phyloP scores from a whole-genome alignment of 2,888 invertebrate genomes.

The Tupiocoris notatus region DNA sequence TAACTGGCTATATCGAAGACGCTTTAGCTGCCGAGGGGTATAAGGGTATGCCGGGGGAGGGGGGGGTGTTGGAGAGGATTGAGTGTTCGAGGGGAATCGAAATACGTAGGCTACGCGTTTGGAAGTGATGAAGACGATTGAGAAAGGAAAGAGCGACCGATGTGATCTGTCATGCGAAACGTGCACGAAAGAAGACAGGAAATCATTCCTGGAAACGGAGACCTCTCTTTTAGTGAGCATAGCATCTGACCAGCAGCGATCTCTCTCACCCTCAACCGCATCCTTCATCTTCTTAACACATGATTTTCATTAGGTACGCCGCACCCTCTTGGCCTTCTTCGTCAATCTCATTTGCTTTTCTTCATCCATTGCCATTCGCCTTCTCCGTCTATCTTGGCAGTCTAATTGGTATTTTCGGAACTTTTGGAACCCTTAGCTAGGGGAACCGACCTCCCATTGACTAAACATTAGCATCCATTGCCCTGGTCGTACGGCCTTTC shows the following conservation, averaged over 20 bases:
- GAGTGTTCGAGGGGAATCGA: too few relatives aligned
- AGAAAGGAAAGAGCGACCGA: neutral
- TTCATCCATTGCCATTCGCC: neutral
- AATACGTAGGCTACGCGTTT: too few relatives aligned
- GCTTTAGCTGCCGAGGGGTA: too few relatives aligned
- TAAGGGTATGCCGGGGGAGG: too few relatives aligned
- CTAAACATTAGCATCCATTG: too few relatives aligned
- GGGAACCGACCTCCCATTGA: too few relatives aligned
- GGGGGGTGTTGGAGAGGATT: too few relatives aligned
- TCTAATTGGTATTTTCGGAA: neutral
- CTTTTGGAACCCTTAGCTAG: neutral
- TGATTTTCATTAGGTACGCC: slow-evolving; percentile 36
- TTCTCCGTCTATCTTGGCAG: neutral
- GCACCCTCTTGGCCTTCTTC: neutral
- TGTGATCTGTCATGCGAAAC: neutral
- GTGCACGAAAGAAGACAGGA: slow-evolving; percentile 15
- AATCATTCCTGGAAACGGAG: slow-evolving; percentile 36
- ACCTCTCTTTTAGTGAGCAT: neutral
- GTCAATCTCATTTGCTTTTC: too few relatives aligned
- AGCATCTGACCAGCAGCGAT: slow-evolving; percentile 13
- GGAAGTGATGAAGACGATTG: neutral
- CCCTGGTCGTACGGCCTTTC: neutral
- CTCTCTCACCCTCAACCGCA: slow-evolving; percentile 9
- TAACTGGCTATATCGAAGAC: too few relatives aligned
- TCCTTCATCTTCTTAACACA: slow-evolving; percentile 6